Evolutionary conservation across 2,797 vertebrate species (phyloP), one percentile per base, ranked within the genome.

Genomic region (Avahi laniger): DNA sequence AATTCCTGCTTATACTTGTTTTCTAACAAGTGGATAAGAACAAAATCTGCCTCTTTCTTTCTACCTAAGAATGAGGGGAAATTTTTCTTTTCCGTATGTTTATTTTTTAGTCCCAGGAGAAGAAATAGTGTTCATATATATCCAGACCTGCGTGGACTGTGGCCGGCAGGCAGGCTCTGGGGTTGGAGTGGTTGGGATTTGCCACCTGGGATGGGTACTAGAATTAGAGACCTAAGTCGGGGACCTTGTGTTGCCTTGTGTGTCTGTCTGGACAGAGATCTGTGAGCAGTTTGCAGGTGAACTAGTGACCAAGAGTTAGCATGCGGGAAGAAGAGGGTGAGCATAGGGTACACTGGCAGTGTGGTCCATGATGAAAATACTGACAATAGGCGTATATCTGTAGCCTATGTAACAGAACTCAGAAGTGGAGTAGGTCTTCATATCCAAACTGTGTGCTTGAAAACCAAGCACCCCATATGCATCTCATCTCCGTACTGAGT

Each of bases 1-100:
- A 83, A 48, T 72, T 94, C 35, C 46, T 93, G 35, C 52, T 86
- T 94, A 6, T 84, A 81, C 24, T 91, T 96, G 41, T 95, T 54
- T 35, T 72, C 11, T 91, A 41, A 52, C 24, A 92, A 92, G 61
- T 65, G 22, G 26, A 9, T 84, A 18, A 91, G 75, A 73, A 79
- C 22, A 91, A 89, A 95, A 91, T 94, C 63, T 93, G 35, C 15
- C 63, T 84, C 46, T 14, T 67, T 38, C 14, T 90, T 75, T 86
- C 41, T 48, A 69, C 41, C 13, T 57, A 18, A 83, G 63, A 82
- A 33, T 5, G 61, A 88, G 22, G 5, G 38, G 30, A 59, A 2
- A 35, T 18, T 63, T 87, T 75, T 83, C 61, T 70, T 65, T 88
- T 43, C 57, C 26, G 18, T 73, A 7, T 81, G 17, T 43, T 33